Base-by-base conservation (phyloP, 23 tunicate species). In the Phallusia fumigata region DNA sequence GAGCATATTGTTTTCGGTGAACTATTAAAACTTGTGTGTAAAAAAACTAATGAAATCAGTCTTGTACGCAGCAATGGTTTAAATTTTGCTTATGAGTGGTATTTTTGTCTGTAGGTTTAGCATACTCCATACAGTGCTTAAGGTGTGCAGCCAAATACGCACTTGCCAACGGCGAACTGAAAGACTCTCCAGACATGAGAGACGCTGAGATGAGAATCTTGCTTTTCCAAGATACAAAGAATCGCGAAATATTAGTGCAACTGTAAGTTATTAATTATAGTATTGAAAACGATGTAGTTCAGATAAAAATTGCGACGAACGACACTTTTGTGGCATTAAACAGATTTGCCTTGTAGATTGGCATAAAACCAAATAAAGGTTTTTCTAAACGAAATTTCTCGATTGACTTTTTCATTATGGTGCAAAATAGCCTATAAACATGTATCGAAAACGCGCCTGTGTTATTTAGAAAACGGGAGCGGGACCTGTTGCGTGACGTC, bases 401-500 rank as follows among this genome's bases (percentile, higher is more conserved):
- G n/a, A n/a, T n/a, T n/a, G n/a, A 40, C 47, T 40, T 40, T 40
- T 40, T 10, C 47, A 10, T 5, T 40, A 3, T 40, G 47, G 10
- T 40, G 8, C 47, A 40, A 40, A 40, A n/a, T n/a, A n/a, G n/a
- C n/a, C n/a, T n/a, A n/a, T 40, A 5, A 40, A 40, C 47, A 10
- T 40, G 47, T 40, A 3, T 40, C 47, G 10, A 40, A 5, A 3
- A 40, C 5, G 10, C 47, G n/a, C n/a, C n/a, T n/a, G 8, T 40
- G 47, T 40, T 40, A 10, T 40, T 40, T 24, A 94, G 98, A 65
- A 94, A 94, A 82, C 83, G 98, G 0, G 98, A 94, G 77, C 85
- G 98, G 44, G 89, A 94, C 76, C 78, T 94, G 8, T 73, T 94
- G 6, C 88, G 94, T 35, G 98, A 94, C 85, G 98, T 94, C 81